These are phyloP conservation scores for Drosophila ambigua DNA, from an alignment of 1,140 invertebrate species.

Conservation along the genomic window DNA sequence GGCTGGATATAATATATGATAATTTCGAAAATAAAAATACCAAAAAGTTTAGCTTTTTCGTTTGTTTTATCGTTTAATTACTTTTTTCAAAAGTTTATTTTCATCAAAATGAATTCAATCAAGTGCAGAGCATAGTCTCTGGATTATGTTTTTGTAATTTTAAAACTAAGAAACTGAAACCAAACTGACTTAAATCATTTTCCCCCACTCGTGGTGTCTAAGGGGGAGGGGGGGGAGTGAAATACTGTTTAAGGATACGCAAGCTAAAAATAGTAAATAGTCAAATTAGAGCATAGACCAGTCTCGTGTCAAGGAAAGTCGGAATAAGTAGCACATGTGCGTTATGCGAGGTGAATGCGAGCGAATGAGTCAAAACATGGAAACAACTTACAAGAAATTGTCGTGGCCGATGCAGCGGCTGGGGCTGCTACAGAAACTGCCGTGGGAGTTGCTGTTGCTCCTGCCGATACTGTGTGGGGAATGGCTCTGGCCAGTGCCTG, in stretches of 20 bases:
- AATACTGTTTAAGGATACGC: conserved; percentile 38
- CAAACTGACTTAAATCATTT: conserved; percentile 16
- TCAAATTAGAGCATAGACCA: conserved; percentile 4
- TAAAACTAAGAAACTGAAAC: conserved; percentile 22
- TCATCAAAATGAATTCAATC: conserved; percentile 8
- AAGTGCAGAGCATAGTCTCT: conserved; percentile 40
- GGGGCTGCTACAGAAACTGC: conserved; percentile 37
- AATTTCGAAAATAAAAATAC: conserved; percentile 59
- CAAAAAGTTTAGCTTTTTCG: conserved; percentile 37
- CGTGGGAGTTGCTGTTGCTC: conserved; percentile 29
- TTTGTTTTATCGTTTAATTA: conserved; percentile 31
- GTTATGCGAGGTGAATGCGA: conserved; percentile 19
- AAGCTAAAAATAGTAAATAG: conserved; percentile 23
- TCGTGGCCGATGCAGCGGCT: conserved; percentile 59
- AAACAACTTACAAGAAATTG: conserved; percentile 83
- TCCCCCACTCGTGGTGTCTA: neutral
- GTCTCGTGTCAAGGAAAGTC: conserved; percentile 49
- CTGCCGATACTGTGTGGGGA: conserved; percentile 40
- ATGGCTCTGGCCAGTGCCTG: conserved; percentile 30
- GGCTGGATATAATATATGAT: conserved; percentile 15
- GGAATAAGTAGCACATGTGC: conserved; percentile 2
- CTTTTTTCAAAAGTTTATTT: conserved; percentile 47
- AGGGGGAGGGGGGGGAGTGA: conserved; percentile 4
- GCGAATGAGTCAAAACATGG: conserved; percentile 43
- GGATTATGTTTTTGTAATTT: conserved; percentile 28